Evolutionary conservation across 2,888 invertebrate genomes (phyloP).

Genomic region (Papilio demoleus): DNA sequence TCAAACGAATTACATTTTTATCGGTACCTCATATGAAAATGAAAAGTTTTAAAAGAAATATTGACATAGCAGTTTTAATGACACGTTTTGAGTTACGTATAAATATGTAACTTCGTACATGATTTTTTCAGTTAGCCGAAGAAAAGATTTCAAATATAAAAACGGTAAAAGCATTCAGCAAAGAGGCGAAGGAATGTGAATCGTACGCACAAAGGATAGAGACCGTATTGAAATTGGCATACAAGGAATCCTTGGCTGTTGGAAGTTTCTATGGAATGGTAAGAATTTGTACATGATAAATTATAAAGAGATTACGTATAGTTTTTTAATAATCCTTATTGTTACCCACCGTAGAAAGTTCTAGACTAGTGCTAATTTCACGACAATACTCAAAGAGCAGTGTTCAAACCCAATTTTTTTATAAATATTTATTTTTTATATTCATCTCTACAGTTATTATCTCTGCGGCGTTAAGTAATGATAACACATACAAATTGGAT

Average conservation of each 20-base stretch:
- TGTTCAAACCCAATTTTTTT: background rate
- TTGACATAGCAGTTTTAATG: background rate
- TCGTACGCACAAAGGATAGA: constrained; percentile 87
- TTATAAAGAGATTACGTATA: background rate
- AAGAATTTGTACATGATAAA: constrained; percentile 49
- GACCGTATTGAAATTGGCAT: constrained; percentile 89
- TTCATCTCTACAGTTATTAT: too few relatives aligned
- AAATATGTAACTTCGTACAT: too few relatives aligned
- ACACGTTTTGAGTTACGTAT: too few relatives aligned
- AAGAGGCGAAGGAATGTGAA: constrained; percentile 90
- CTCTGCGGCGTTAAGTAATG: background rate
- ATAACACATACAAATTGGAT: background rate
- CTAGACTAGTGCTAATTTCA: too few relatives aligned
- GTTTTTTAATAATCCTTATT: too few relatives aligned
- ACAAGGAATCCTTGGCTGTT: constrained; percentile 93
- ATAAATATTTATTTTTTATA: background rate
- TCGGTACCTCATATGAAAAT: too few relatives aligned
- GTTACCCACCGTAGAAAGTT: too few relatives aligned
- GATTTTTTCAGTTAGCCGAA: constrained; percentile 88
- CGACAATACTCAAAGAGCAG: too few relatives aligned
- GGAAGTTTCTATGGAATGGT: constrained; percentile 97
- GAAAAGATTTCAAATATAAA: constrained; percentile 95
- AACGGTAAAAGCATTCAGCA: constrained; percentile 96
- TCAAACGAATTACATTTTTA: too few relatives aligned
- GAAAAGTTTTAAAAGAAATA: too few relatives aligned